phyloP scores from a whole-genome alignment of 2,888 invertebrate genomes.

The Phorcus lineatus region DNA sequence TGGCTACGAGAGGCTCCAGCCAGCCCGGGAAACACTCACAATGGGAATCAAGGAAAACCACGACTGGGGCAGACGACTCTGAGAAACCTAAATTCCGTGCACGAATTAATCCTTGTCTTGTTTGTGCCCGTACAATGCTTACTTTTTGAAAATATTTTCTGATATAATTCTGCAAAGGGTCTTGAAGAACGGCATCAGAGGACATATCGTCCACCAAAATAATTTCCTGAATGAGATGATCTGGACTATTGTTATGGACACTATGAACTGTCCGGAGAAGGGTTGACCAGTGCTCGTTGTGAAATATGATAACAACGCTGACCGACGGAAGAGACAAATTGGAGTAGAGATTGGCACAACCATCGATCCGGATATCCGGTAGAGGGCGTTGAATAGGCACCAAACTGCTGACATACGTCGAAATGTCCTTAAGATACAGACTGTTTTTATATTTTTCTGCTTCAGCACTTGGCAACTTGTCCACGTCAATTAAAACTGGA shows the following conservation, averaged over 20 bases:
- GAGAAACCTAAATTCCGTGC: not conserved
- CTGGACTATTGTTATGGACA: not conserved
- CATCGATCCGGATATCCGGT: not conserved
- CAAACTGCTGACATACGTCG: not conserved
- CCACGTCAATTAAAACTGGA: not conserved
- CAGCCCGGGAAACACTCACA: slow-evolving; percentile 1
- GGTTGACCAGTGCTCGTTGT: slow-evolving; percentile 2
- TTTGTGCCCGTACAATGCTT: not conserved
- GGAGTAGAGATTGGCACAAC: not conserved
- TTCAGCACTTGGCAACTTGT: not conserved
- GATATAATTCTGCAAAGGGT: not conserved
- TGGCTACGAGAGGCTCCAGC: not conserved
- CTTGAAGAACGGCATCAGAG: not conserved
- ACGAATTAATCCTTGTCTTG: not conserved
- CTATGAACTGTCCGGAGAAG: not conserved
- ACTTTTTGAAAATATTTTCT: not conserved
- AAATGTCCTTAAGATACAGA: not conserved
- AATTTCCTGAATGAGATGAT: not conserved
- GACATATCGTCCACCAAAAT: not conserved
- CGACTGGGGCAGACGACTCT: not conserved
- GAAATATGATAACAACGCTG: not conserved
- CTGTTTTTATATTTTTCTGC: not conserved
- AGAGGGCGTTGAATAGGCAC: not conserved
- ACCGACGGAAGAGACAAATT: not conserved
- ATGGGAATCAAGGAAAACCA: not conserved